Conservation (phyloP, 2,888 invertebrate species). For the Synergus japonicus region DNA sequence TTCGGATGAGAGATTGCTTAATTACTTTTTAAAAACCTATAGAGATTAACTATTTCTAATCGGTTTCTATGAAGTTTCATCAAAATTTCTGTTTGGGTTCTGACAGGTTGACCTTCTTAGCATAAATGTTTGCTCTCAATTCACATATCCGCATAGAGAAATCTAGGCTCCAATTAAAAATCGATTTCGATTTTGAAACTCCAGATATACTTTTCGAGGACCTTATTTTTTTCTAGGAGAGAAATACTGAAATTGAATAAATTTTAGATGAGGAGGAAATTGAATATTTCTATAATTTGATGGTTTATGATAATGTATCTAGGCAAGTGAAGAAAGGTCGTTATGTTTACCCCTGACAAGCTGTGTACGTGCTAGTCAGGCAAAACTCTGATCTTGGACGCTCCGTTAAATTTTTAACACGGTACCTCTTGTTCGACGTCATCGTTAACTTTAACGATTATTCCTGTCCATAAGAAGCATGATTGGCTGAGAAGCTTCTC, state of each 20-base stretch:
- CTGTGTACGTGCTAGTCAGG: slow-evolving; percentile 18
- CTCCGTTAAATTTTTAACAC: slow-evolving; percentile 17
- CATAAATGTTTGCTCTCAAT: slow-evolving; percentile 10
- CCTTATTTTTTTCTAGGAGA: neutral
- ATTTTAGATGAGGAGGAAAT: neutral
- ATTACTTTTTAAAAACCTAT: neutral
- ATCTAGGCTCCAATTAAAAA: slow-evolving; percentile 15
- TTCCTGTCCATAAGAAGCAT: slow-evolving; percentile 24
- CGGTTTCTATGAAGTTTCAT: neutral
- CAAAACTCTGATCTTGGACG: slow-evolving; percentile 27
- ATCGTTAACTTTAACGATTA: slow-evolving; percentile 36
- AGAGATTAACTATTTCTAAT: neutral
- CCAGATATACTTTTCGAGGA: neutral
- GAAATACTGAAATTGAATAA: neutral
- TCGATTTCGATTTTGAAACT: slow-evolving; percentile 30
- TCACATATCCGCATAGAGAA: slow-evolving; percentile 15
- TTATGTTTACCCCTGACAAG: slow-evolving; percentile 11
- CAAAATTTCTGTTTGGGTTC: slow-evolving; percentile 13
- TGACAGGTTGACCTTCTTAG: slow-evolving; percentile 32
- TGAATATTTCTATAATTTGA: neutral
- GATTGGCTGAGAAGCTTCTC: slow-evolving; percentile 2
- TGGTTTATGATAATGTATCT: neutral
- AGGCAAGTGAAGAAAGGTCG: slow-evolving; percentile 11
- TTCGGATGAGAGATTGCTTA: neutral
- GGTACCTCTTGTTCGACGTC: slow-evolving; percentile 22